A percentile compares a stretch with the other conserved stretches of the same genome.
These are phyloP conservation scores for Tinamus guttatus DNA, from an alignment of 2,113 vertebrate genomes.

Conservation along the genomic window DNA sequence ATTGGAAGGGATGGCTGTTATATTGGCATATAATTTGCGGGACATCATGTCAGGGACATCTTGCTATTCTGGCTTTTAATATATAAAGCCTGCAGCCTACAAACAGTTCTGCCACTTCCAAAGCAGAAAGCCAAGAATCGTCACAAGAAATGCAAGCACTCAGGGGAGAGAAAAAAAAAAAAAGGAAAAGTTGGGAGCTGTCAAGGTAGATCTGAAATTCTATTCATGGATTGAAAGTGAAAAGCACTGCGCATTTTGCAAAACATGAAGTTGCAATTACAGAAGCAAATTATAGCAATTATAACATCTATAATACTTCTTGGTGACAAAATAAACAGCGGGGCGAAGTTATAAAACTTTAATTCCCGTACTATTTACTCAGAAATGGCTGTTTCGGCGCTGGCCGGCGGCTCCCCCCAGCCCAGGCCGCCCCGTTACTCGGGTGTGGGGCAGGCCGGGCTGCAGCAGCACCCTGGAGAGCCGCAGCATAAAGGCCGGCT, in stretches of 20 bases:
- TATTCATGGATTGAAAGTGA: constrained; percentile 31
- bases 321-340: background rate
- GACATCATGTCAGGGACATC: constrained; percentile 34
- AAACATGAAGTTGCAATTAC: constrained; percentile 31
- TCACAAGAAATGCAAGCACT: constrained; percentile 45
- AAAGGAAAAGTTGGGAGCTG: constrained; percentile 29
- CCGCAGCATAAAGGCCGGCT: background rate
- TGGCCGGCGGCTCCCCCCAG: background rate
- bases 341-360: background rate
- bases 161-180: background rate
- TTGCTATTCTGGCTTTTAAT: background rate
- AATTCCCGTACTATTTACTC: background rate
- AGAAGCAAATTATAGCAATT: constrained; percentile 6
- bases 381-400: background rate
- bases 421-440: background rate
- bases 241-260: constrained; percentile 18
- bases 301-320: background rate
- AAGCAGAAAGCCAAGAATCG: constrained; percentile 40
- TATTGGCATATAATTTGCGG: constrained; percentile 7
- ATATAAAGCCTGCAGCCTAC: constrained; percentile 23
- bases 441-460: background rate
- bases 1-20: constrained; percentile 1
- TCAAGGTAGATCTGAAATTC: constrained; percentile 24
- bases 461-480: background rate
- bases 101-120: constrained; percentile 52